These are phyloP conservation scores for Pomatostomus ruficeps DNA, from an alignment of 2,113 vertebrate genomes.

Conservation along the genomic window DNA sequence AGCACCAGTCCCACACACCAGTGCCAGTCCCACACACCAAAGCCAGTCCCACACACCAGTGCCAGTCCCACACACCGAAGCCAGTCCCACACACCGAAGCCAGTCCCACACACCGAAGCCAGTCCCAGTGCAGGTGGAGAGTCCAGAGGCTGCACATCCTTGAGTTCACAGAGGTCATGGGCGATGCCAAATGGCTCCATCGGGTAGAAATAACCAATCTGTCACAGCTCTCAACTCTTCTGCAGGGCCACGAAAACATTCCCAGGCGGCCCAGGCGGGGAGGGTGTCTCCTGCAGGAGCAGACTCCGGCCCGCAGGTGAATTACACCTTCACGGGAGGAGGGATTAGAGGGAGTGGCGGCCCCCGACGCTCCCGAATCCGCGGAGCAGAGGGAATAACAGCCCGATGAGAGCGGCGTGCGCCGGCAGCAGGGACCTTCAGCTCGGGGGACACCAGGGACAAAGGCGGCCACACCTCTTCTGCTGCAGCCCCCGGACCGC, in stretches of 20 bases:
- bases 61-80: neutral
- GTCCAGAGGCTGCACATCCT: rapidly evolving
- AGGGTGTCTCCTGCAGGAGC: neutral
- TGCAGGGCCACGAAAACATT: rapidly evolving
- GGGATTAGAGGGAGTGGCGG: neutral
- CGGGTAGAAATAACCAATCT: neutral
- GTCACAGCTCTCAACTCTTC: neutral
- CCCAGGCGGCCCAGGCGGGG: neutral
- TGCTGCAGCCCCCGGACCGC: neutral
- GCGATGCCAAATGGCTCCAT: rapidly evolving
- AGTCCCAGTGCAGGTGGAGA: neutral
- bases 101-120: rapidly evolving
- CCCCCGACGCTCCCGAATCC: rapidly evolving
- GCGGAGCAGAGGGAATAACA: neutral
- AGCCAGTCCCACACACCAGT: neutral
- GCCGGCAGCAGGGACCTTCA: neutral
- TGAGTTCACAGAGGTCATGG: rapidly evolving
- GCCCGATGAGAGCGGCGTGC: rapidly evolving
- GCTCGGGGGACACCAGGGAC: neutral
- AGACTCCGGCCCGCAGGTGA: neutral
- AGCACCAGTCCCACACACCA: rapidly evolving
- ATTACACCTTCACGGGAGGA: neutral
- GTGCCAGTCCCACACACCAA: neutral
- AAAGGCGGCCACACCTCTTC: neutral
- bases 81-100: too few species aligned